These are phyloP conservation scores for Lithodes maja DNA, from an alignment of 2,888 invertebrate genomes.

Conservation along the genomic window DNA sequence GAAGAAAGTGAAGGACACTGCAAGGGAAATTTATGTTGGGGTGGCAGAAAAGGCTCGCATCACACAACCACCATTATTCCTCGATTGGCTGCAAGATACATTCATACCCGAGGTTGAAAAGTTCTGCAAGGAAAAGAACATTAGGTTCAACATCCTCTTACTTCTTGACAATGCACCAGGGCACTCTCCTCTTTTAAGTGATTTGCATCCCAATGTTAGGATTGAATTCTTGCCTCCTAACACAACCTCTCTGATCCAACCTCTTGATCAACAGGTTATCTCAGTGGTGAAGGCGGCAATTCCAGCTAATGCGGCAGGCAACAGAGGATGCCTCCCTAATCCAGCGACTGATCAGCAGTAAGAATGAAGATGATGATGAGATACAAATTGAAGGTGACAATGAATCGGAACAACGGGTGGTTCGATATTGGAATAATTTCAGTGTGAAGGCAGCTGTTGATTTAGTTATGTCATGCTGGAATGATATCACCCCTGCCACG, in stretches of 20 bases:
- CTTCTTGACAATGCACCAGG: not conserved
- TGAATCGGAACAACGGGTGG: not conserved
- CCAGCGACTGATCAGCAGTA: not conserved
- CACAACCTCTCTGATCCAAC: not conserved
- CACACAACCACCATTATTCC: not conserved
- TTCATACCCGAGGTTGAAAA: not conserved
- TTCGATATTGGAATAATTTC: not conserved
- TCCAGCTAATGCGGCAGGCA: not conserved
- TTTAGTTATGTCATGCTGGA: not conserved
- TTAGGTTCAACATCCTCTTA: not conserved
- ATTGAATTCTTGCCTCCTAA: not conserved
- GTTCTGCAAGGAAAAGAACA: not conserved
- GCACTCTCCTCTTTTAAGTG: not conserved
- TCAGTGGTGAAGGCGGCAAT: not conserved
- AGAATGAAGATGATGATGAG: not conserved
- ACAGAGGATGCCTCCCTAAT: conserved; percentile 4
- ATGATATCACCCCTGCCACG: conserved; percentile 11
- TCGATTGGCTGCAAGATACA: not conserved
- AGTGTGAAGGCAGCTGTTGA: not conserved
- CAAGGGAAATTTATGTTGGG: too few relatives aligned
- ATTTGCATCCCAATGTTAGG: not conserved
- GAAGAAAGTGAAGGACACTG: too few relatives aligned
- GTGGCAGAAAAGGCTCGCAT: too few relatives aligned
- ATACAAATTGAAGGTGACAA: not conserved
- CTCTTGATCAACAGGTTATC: conserved; percentile 18